A percentile compares a stretch with the other conserved stretches of the same genome.
phyloP scores from a whole-genome alignment of 2,113 vertebrate genomes.

The Pavo muticus region DNA sequence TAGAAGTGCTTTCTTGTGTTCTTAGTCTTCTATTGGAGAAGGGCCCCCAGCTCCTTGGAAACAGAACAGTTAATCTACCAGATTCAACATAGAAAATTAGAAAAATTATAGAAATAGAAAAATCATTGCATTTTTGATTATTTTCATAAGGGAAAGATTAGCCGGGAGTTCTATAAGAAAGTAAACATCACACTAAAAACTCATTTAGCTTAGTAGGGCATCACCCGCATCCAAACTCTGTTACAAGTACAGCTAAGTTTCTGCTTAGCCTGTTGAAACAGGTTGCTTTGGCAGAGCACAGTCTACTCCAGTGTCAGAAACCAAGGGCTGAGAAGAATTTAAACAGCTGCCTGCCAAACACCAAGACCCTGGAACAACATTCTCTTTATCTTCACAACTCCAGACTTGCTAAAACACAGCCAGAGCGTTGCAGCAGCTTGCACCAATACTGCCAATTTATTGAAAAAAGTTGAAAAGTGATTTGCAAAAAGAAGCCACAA shows the following conservation, averaged over 20 bases:
- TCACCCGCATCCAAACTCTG: background rate
- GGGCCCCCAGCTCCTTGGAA: background rate
- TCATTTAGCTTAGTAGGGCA: background rate
- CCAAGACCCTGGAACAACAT: background rate
- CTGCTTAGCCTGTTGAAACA: background rate
- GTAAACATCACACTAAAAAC: background rate
- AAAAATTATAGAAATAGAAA: background rate
- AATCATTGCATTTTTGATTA: background rate
- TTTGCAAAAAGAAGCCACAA: background rate
- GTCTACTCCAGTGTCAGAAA: background rate
- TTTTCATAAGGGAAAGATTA: background rate
- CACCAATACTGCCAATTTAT: background rate
- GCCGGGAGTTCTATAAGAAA: background rate
- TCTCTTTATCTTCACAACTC: background rate
- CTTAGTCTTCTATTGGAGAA: rapidly evolving
- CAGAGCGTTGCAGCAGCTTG: background rate
- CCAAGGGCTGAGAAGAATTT: background rate
- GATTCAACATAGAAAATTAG: background rate
- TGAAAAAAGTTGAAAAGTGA: background rate
- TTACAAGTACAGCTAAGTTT: background rate
- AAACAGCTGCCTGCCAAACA: constrained; percentile 7
- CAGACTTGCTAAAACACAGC: background rate
- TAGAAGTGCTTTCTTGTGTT: background rate
- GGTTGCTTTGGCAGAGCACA: background rate
- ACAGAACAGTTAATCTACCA: background rate